Evolutionary conservation across 2,888 invertebrate species (phyloP), one percentile per base, ranked within the genome.

Genomic region (Athrips mouffetella): DNA sequence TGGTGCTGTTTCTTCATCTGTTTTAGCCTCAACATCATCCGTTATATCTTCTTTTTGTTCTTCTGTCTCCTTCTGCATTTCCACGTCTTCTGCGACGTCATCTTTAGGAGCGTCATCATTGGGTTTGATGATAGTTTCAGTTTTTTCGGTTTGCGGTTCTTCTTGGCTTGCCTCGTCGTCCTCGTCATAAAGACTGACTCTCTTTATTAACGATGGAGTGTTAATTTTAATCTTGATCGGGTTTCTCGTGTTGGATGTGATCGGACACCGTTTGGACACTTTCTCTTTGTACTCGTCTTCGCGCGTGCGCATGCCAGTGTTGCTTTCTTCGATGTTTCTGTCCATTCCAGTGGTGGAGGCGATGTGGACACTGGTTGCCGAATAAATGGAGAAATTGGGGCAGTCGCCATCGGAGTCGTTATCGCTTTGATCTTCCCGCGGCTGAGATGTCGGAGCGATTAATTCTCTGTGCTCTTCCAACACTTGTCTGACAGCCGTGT

Each of bases 341-440:
- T 5, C 62, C 57, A 10, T 52, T n/a, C n/a, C n/a, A n/a, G 44
- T 13, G 63, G 62, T 21, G 59, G 62, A 20, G 58, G 93, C 93
- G 45, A 94, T 90, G 58, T 93, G 93, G 67, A 94, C 93, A 52
- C 94, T 94, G 62, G 94, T 92, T 6, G 93, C 92, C 0, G 96
- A 96, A 78, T 96, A 96, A 57, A 96, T 94, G 8, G 94, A 94
- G 74, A 95, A 95, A 76, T 96, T 96, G 3, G 96, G 96, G 75
- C 95, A 96, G 61, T 93, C 94, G 1, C 93, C 93, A 47, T 91
- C 91, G 13, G 90, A 90, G 44, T 80, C 83, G 10, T 80, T 80
- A 52, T 84, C 83, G 51, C 88, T 89, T 39, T 69, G 74, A 50
- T 73, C 71, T 35, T 47, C 53, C 2, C n/a, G 53, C 27, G 29